Base-by-base conservation (phyloP, 2,113 vertebrate species). In the Corythornis cristatus region DNA sequence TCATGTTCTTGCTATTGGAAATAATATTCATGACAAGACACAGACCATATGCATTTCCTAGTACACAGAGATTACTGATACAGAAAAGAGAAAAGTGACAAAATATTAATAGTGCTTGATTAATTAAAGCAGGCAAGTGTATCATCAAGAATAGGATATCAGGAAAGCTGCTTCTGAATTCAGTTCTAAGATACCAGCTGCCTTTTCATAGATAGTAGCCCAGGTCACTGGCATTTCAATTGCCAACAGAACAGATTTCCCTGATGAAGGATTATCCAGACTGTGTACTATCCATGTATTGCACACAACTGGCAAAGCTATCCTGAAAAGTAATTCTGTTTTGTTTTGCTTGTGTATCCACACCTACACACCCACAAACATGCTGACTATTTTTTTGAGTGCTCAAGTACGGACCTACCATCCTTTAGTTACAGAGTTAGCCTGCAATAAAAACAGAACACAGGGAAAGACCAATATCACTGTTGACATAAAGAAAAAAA, bases 391-490 rank as follows among this genome's bases (percentile, higher is more conserved):
- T 71, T 45, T 54, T 54, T 23, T 58, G 50, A 93, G 46, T 37
- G 60, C 76, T 89, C 57, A 31, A 58, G 62, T 68, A 58, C 5
- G 26, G 48, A 76, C 77, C 96, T 97, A 94, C 75, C 61, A 93
- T 81, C 83, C 89, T 88, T 79, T 72, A 87, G 66, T 92, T 71
- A 68, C 20, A 88, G 29, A 89, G 60, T 85, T 81, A 91, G 54
- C 62, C 93, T 89, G 89, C 45, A 95, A 96, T 83, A 79, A 92
- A 94, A 92, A 94, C 62, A 95, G 78, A 96, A 83, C 26, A 92
- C 58, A 97, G 93, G 96, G 96, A 97, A 98, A 98, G 96, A 98
- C 96, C 97, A 98, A 96, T 97, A 97, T 97, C 71, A 74, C 50
- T 71, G 76, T 7, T 93, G 66, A 46, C 62, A 89, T 73, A 81